A percentile compares a stretch with the other conserved stretches of the same genome.
Conservation (phyloP, 2,888 invertebrate species). For the Conops quadrifasciatus region DNA sequence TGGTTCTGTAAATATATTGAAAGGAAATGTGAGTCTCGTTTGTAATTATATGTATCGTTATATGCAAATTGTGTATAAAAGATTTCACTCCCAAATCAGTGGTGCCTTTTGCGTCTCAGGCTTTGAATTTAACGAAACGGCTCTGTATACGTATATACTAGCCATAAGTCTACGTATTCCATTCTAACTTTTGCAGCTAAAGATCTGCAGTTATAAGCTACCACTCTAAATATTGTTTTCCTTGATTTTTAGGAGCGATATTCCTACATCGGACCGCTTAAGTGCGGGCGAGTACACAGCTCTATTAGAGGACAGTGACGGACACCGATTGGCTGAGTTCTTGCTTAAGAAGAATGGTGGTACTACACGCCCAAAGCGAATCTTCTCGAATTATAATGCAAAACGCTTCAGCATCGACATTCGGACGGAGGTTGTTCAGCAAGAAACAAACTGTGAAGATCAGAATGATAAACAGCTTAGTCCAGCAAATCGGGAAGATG, state of each 20-base stretch:
- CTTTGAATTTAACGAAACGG: no score
- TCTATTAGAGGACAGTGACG: conserved; percentile 43
- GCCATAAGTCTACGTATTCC: no score
- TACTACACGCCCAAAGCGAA: conserved; percentile 25
- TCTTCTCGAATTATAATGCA: conserved; percentile 37
- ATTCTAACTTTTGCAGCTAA: no score
- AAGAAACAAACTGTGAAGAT: background rate
- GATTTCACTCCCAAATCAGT: background rate
- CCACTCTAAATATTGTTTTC: background rate
- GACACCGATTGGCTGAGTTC: conserved; percentile 43
- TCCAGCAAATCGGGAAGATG: background rate
- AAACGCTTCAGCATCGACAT: conserved; percentile 42
- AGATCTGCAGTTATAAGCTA: no score
- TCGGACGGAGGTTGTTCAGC: conserved; percentile 35
- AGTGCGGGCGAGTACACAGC: conserved; percentile 41
- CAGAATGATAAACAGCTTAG: background rate
- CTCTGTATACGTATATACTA: no score
- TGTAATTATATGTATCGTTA: no score
- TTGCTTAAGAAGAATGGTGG: conserved; percentile 39
- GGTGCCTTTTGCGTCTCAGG: no score
- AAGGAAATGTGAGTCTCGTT: background rate
- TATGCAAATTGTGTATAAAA: background rate
- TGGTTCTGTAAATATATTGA: background rate
- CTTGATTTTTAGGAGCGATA: background rate
- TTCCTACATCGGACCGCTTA: conserved; percentile 12